These are phyloP conservation scores for Megalops atlanticus DNA, from an alignment of 2,113 vertebrate species.

Conservation along the genomic window DNA sequence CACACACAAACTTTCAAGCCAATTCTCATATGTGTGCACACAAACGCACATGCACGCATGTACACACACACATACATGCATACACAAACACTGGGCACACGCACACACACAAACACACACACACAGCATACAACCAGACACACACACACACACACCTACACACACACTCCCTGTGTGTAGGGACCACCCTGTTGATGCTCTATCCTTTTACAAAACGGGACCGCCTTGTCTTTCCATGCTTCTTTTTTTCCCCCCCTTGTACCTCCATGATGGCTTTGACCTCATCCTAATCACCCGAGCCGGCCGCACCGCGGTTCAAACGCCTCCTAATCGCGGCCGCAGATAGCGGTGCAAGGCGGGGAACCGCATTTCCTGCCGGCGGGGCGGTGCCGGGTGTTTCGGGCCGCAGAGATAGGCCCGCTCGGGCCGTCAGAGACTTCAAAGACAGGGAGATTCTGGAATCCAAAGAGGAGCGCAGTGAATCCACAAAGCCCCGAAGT, in stretches of 20 bases:
- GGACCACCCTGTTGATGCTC: not conserved
- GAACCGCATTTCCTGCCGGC: not conserved
- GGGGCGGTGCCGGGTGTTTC: too few species aligned
- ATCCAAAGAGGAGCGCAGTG: conserved; percentile 37
- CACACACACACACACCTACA: too few species aligned
- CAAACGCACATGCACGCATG: too few species aligned
- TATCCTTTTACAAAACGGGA: not conserved
- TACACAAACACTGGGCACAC: too few species aligned
- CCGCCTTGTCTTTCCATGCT: not conserved
- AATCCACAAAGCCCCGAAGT: conserved; percentile 36
- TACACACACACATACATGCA: too few species aligned
- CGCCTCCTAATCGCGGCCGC: not conserved
- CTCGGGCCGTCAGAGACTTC: conserved; percentile 39
- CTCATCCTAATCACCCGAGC: not conserved
- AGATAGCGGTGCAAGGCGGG: not conserved
- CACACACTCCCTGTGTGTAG: too few species aligned
- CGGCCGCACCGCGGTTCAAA: not conserved
- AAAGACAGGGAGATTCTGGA: conserved; percentile 42
- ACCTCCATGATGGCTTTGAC: not conserved
- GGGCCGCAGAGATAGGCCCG: conserved; percentile 18
- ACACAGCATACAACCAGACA: too few species aligned
- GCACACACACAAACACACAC: too few species aligned
- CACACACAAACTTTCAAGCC: too few species aligned
- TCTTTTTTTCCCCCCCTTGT: not conserved
- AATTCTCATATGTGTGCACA: too few species aligned